Evolutionary conservation across 2,113 vertebrate genomes (phyloP).

Genomic region (Arvicanthis niloticus): DNA sequence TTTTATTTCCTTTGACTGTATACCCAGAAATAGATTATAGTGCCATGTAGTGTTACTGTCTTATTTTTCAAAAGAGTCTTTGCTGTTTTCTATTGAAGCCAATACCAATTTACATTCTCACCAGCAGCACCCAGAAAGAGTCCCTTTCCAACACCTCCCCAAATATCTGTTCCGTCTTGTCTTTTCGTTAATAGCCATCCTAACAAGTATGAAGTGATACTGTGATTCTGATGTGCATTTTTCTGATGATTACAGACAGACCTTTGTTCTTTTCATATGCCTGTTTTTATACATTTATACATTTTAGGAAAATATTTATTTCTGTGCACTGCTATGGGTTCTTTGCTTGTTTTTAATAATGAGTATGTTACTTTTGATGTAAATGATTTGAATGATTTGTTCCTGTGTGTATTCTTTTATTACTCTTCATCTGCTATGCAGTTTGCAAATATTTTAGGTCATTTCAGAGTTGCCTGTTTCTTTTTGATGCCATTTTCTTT

Average conservation of each 20-base stretch:
- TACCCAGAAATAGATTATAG: background rate
- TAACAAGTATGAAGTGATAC: background rate
- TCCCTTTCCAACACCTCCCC: background rate
- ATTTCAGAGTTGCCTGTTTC: background rate
- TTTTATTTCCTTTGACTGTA: background rate
- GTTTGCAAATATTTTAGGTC: background rate
- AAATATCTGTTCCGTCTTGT: background rate
- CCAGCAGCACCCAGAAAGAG: background rate
- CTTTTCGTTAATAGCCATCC: background rate
- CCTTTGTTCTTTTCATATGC: background rate
- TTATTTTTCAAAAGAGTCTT: background rate
- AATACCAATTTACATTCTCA: background rate
- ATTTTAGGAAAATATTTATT: background rate
- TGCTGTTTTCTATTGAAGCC: background rate
- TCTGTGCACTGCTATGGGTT: background rate
- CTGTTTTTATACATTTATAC: background rate
- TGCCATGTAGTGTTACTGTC: background rate
- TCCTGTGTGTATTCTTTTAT: background rate
- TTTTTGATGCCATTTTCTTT: background rate
- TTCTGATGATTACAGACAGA: background rate
- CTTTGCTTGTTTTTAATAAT: background rate
- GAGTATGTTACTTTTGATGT: background rate
- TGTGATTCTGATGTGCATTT: constrained; percentile 1
- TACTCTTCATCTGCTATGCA: background rate
- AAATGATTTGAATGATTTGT: background rate